A percentile compares a stretch with the other conserved stretches of the same genome.
Conservation (phyloP, 2,888 invertebrate species). For the Agrilus mali region DNA sequence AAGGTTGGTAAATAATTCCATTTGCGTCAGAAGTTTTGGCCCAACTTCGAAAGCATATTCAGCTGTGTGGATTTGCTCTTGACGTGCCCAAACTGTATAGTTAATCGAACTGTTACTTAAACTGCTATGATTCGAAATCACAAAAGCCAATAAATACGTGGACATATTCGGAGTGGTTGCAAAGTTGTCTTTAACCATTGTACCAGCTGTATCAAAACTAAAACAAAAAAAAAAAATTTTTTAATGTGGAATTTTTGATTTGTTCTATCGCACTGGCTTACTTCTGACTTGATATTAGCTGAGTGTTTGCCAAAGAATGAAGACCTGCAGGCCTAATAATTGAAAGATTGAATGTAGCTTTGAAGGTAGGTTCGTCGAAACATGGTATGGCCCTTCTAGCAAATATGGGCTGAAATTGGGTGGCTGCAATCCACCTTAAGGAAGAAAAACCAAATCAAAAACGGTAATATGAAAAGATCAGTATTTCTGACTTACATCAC, state of each 20-base stretch:
- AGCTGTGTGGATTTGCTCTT: slow-evolving; percentile 32
- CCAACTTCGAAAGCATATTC: slow-evolving; percentile 33
- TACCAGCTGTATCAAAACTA: slow-evolving; percentile 16
- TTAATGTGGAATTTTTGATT: too few species aligned
- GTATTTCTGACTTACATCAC: too few species aligned
- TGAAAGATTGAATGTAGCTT: slow-evolving; percentile 28
- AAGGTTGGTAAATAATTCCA: slow-evolving; percentile 45
- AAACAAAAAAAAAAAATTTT: too few species aligned
- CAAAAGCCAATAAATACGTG: slow-evolving; percentile 67
- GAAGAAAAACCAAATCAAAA: too few species aligned
- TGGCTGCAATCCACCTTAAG: too few species aligned
- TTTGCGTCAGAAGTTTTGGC: slow-evolving; percentile 30
- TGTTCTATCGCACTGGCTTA: too few species aligned
- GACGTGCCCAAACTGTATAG: slow-evolving; percentile 25
- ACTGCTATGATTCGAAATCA: slow-evolving; percentile 44
- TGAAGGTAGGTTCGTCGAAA: slow-evolving; percentile 48
- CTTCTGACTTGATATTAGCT: not conserved
- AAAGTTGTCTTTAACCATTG: slow-evolving; percentile 20
- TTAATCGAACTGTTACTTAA: slow-evolving; percentile 2
- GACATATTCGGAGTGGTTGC: slow-evolving; percentile 62
- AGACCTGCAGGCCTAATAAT: slow-evolving; percentile 18
- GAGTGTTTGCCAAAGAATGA: not conserved
- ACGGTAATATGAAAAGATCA: too few species aligned
- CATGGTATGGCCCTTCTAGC: slow-evolving; percentile 31
- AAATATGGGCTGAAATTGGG: too few species aligned